Evolutionary conservation across 2,888 invertebrate genomes (phyloP), one percentile per base, ranked within the genome.

Genomic region (Neoitamus cyanurus): DNA sequence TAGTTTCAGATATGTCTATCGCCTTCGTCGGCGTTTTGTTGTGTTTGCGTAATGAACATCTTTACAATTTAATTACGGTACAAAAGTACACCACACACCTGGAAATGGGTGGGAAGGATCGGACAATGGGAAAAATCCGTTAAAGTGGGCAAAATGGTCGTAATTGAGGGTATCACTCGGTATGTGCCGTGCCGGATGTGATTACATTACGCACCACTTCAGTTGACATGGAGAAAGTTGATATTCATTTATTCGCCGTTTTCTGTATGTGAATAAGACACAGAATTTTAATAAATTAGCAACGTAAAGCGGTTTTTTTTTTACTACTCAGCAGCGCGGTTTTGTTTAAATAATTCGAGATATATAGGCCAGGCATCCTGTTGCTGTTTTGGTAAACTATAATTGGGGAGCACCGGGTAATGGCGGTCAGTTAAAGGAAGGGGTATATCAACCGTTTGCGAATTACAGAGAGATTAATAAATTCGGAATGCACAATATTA

Each of bases 11-110:
- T 48, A 48, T n/a, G 42, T 15, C 37, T 42, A 42, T 42, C 37
- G 37, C n/a, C 11, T 37, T 42, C 37, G 13, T 42, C 37, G 37
- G 15, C 34, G 15, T 72, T 72, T 72, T 31, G 72, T 72, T 34
- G 72, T 31, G 34, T 72, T 73, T n/a, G 15, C 73, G 34, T 72
- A 72, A 73, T 73, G 20, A 73, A 20, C 11, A 36, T 73, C 73
- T 73, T 73, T 73, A 15, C 37, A 20, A 73, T 7, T 73, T 73
- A 73, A 73, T 73, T 73, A 73, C n/a, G 0, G 11, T 1, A 25
- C 58, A 20, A 58, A 58, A 25, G 25, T 58, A 15, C 15, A 42
- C 42, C n/a, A 42, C 20, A 58, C 11, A 58, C 25, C 7, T 58
- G 58, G 25, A 25, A 58, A 42, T 42, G 3, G 25, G 20, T 25